These are phyloP conservation scores for Salminus brasiliensis DNA, from an alignment of 2,113 vertebrate genomes.

Conservation along the genomic window DNA sequence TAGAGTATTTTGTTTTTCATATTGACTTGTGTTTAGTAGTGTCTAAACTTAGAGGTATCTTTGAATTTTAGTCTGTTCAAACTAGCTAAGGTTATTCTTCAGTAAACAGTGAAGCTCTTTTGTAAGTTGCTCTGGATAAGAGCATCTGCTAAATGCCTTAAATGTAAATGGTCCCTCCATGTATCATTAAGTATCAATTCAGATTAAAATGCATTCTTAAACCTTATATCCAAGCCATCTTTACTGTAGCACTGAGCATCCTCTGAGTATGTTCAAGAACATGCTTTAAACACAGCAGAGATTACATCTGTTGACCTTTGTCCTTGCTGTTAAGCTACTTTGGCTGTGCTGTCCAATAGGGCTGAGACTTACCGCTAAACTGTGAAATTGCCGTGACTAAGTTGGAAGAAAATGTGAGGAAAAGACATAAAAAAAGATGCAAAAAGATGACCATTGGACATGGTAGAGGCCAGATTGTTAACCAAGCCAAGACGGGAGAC, in stretches of 20 bases:
- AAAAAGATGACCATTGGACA: not conserved
- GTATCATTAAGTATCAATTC: no score
- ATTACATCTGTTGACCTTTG: constrained; percentile 10
- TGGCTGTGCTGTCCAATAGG: not conserved
- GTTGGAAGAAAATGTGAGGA: not conserved
- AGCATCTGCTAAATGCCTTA: no score
- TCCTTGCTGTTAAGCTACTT: not conserved
- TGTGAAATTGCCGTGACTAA: not conserved
- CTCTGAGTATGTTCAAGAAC: not conserved
- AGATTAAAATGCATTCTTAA: no score
- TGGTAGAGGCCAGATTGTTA: constrained; percentile 57
- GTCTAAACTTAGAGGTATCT: no score
- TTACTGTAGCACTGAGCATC: not conserved
- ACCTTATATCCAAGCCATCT: not conserved
- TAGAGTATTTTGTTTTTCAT: no score
- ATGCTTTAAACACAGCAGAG: no score
- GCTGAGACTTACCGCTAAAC: not conserved
- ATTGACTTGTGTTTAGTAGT: no score
- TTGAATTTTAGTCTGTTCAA: no score
- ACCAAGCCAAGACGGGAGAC: constrained; percentile 55
- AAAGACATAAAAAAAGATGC: not conserved
- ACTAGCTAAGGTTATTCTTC: no score
- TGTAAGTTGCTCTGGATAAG: no score
- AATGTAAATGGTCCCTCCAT: no score
- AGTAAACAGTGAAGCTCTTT: no score